Base-by-base conservation (phyloP, 2,797 vertebrate species). In the Ctenochaetus hawaiiensis region DNA sequence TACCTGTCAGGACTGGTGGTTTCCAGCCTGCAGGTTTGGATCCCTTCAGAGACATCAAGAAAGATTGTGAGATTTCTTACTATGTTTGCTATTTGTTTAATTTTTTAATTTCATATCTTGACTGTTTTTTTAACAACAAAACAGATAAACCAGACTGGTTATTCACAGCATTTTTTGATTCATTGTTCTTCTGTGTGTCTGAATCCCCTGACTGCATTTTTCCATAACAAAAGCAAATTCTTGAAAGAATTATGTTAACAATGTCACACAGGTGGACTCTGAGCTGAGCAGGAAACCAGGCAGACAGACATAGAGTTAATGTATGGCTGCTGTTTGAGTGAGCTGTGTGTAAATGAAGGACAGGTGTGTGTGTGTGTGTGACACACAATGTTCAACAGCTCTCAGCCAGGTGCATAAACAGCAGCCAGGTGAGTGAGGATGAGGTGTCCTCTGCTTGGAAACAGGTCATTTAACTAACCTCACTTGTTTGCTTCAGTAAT, bases 291-390 rank as follows among this genome's bases (percentile, higher is more conserved):
- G 51, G 49, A 80, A 65, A 69, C 60, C 26, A 23, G 56, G 23
- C 79, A 63, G 75, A 82, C 79, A 61, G 72, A 69, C 77, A 41
- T 20, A 58, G 20, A 30, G 61, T 2, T 66, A 43, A 67, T 37
- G n/a, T 30, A 30, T 17, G 71, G 71, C 83, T 81, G 75, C 67
- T 80, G 82, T 67, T 11, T 59, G 18, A 59, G 26, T 66, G 68
- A 71, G 7, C 17, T 54, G 60, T 78, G 69, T 72, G 48, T 67
- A 48, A 77, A 61, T 18, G 54, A 26, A 64, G 45, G 63, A 57
- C 81, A 84, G 81, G 26, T 26, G 26, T 26, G 30, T 30, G 30
- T 30, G 30, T 30, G 81, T 89, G 81, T 81, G 75, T 68, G 58
- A 20, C 30, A 37, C 56, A 23, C 22, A 20, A 12, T 53, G 69